Evolutionary conservation across 2,113 vertebrate species (phyloP).

Genomic region (Pachyramphus minor): DNA sequence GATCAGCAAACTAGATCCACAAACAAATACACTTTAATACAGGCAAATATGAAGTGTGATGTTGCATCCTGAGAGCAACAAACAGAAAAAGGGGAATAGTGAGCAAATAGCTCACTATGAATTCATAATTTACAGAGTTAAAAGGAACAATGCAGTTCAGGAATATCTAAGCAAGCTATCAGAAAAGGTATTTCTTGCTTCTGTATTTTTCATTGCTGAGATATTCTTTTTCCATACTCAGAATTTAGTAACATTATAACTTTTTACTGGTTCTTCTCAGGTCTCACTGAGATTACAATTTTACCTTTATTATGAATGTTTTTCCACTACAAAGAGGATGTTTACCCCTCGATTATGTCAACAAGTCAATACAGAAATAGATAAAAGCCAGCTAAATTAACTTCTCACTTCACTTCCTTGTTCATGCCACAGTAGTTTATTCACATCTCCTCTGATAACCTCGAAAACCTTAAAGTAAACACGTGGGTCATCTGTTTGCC

Average conservation of each 20-base stretch:
- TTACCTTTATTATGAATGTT: neutral
- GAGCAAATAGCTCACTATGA: neutral
- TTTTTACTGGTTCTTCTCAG: neutral
- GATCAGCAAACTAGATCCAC: neutral
- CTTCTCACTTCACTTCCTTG: neutral
- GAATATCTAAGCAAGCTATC: neutral
- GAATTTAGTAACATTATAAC: neutral
- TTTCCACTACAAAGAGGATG: neutral
- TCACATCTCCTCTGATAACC: neutral
- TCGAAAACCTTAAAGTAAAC: slow-evolving; percentile 19
- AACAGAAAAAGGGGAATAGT: neutral
- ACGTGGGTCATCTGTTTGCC: neutral
- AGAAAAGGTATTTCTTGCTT: neutral
- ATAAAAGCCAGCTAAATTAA: neutral
- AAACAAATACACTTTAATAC: neutral
- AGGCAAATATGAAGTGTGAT: neutral
- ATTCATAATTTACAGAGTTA: neutral
- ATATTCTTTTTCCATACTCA: neutral
- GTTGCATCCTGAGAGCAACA: neutral
- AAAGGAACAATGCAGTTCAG: neutral
- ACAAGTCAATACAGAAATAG: neutral
- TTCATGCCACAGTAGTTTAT: neutral
- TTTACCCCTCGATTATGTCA: neutral
- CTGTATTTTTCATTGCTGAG: neutral
- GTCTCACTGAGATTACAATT: neutral